Conservation (phyloP, 1,140 invertebrate genomes). For the Trinorchestia longiramus region DNA sequence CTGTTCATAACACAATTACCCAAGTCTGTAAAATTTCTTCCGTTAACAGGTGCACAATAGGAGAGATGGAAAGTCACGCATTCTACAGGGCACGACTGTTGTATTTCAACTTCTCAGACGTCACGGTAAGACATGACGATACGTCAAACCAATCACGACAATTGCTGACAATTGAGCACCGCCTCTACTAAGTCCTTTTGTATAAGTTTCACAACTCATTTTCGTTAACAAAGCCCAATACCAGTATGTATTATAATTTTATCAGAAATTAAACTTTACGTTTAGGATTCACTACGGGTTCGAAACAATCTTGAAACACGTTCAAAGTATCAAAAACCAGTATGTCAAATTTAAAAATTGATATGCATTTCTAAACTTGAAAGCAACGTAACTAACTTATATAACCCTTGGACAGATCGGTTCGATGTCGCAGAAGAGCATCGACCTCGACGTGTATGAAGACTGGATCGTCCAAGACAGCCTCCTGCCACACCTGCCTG, state of each 20-base stretch:
- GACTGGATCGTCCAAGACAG: slow-evolving; percentile 74
- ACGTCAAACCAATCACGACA: background rate
- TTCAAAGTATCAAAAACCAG: background rate
- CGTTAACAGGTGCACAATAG: slow-evolving; percentile 22
- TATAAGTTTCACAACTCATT: background rate
- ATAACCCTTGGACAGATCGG: slow-evolving; percentile 22
- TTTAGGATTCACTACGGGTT: background rate
- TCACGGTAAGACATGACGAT: slow-evolving; percentile 21
- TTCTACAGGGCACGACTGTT: slow-evolving; percentile 33
- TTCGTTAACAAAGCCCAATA: background rate
- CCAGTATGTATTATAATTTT: too few relatives aligned
- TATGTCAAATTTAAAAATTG: background rate
- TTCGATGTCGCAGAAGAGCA: slow-evolving; percentile 67
- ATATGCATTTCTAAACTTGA: background rate
- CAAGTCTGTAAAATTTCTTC: background rate
- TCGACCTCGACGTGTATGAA: slow-evolving; percentile 79
- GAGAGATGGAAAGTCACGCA: slow-evolving; percentile 47
- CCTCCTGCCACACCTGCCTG: slow-evolving; percentile 70
- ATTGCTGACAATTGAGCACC: background rate
- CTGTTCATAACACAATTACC: background rate
- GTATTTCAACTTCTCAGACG: slow-evolving; percentile 37
- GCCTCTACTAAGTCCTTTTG: too few relatives aligned
- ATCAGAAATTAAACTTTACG: too few relatives aligned
- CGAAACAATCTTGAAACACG: background rate
- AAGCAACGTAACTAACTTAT: background rate